These are phyloP conservation scores for Columbina picui DNA, from an alignment of 2,113 vertebrate species.

Conservation along the genomic window DNA sequence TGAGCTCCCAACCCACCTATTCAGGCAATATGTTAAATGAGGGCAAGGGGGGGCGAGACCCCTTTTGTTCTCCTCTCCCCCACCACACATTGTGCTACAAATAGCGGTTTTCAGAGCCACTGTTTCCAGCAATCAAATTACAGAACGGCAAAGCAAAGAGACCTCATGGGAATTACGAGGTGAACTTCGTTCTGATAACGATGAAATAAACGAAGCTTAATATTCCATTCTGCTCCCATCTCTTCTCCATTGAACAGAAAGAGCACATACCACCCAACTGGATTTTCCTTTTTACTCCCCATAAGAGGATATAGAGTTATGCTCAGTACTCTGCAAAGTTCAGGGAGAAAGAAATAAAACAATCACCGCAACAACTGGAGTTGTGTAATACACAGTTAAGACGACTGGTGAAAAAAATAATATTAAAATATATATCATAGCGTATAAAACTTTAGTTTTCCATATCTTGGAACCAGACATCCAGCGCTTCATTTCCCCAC, in stretches of 20 bases:
- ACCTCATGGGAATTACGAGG: not conserved
- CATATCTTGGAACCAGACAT: not conserved
- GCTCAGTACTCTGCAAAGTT: not conserved
- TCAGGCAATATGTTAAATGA: no score
- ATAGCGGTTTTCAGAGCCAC: not conserved
- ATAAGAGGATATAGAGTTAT: not conserved
- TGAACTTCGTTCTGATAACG: not conserved
- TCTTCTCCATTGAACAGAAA: not conserved
- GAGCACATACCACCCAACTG: not conserved
- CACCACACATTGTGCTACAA: accelerated
- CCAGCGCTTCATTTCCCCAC: not conserved
- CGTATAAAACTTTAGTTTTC: not conserved
- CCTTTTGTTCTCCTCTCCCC: not conserved
- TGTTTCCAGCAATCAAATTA: not conserved
- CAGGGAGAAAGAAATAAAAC: not conserved
- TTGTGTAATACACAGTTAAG: not conserved
- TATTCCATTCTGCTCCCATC: not conserved
- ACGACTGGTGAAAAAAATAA: not conserved
- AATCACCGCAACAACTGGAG: not conserved
- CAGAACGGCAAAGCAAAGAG: not conserved
- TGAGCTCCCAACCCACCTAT: not conserved
- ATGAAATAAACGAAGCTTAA: not conserved
- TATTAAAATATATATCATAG: no score
- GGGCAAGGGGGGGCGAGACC: not conserved
- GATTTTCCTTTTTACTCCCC: no score